Percentiles rank a stretch among this genome's conserved stretches.
phyloP scores from a whole-genome alignment of 2,113 vertebrate species.

The Axis porcinus region DNA sequence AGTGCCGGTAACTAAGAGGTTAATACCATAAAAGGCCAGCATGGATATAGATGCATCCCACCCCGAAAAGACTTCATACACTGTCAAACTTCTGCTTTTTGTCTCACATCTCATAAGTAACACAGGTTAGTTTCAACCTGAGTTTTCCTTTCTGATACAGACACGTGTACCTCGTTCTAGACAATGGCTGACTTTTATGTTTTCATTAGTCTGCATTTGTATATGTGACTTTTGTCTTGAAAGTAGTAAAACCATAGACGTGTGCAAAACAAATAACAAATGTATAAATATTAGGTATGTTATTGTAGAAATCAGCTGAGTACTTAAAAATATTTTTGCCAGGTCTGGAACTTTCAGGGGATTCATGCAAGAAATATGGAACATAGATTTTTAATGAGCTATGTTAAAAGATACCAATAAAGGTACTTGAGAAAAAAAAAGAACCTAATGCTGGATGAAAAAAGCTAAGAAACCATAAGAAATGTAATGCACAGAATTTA shows the following conservation, averaged over 20 bases:
- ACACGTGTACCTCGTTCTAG: background rate
- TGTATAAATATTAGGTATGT: conserved; percentile 35
- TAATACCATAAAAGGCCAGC: background rate
- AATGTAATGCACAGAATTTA: background rate
- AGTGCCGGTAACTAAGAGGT: background rate
- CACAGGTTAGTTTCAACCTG: background rate
- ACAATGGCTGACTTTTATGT: conserved; percentile 9
- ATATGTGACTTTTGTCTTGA: conserved; percentile 30
- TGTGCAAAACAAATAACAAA: conserved; percentile 26
- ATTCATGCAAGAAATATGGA: conserved; percentile 1
- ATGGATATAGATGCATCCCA: background rate
- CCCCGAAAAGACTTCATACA: background rate
- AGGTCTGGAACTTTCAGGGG: conserved; percentile 50
- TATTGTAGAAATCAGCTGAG: conserved; percentile 35
- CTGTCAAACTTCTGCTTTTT: conserved; percentile 60
- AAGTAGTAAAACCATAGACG: conserved; percentile 44
- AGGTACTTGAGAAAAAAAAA: conserved; percentile 47
- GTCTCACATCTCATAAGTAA: conserved; percentile 16
- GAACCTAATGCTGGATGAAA: background rate
- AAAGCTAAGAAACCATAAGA: background rate
- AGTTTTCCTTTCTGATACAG: background rate
- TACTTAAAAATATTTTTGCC: conserved; percentile 27
- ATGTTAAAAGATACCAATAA: conserved; percentile 70
- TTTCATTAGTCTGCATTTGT: conserved; percentile 7
- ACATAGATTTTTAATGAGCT: conserved; percentile 39